A percentile compares a stretch with the other conserved stretches of the same genome.
Evolutionary conservation across 2,797 vertebrate genomes (phyloP).

Genomic region (Odontamblyopus lacepedii): DNA sequence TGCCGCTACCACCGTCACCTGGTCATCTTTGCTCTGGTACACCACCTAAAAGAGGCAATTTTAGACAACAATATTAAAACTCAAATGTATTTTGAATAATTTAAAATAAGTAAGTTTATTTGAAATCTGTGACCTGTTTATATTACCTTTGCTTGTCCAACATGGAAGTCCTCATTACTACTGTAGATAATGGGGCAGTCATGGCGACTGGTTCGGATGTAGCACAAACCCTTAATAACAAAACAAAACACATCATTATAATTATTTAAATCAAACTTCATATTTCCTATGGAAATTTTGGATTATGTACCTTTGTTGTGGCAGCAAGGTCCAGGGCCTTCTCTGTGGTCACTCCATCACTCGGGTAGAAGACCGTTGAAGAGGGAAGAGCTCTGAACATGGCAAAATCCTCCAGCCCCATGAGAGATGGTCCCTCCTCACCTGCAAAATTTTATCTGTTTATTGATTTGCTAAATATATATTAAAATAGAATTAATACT

Average conservation of each 20-base stretch:
- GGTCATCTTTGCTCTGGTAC: conserved; percentile 90
- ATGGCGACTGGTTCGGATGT: conserved; percentile 92
- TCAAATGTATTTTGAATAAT: background rate
- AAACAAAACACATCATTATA: background rate
- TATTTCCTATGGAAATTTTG: background rate
- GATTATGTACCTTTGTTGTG: conserved; percentile 84
- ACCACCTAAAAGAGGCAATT: conserved; percentile 80
- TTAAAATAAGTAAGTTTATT: background rate
- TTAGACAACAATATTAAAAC: background rate
- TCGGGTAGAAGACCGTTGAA: conserved; percentile 91
- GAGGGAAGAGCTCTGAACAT: conserved; percentile 90
- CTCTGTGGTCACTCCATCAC: conserved; percentile 92
- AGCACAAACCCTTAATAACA: conserved; percentile 87
- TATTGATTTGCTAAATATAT: background rate
- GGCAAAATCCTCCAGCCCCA: conserved; percentile 91
- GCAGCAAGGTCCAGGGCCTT: conserved; percentile 94
- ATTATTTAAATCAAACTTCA: background rate
- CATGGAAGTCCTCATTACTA: conserved; percentile 91
- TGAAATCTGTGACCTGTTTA: background rate
- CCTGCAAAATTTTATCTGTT: conserved; percentile 71
- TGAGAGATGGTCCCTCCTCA: conserved; percentile 93
- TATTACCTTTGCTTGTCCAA: conserved; percentile 92
- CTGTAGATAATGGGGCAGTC: conserved; percentile 90
- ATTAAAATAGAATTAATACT: background rate
- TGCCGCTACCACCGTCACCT: conserved; percentile 91